phyloP scores from a whole-genome alignment of 2,888 invertebrate species.

The Drosophila picticornis region DNA sequence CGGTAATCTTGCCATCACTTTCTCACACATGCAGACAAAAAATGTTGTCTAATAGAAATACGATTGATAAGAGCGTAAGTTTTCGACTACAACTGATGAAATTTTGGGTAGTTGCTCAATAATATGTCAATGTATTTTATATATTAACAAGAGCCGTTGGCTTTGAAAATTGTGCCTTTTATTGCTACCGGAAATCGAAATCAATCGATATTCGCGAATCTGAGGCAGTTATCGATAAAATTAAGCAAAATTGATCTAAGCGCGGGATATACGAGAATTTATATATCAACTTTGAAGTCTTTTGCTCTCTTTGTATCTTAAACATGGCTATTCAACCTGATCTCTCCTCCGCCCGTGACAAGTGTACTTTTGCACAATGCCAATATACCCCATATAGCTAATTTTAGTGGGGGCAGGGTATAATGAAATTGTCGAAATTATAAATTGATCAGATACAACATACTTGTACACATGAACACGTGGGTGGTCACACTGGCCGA shows the following conservation, averaged over 20 bases:
- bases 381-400: background rate
- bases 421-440: conserved; percentile 71
- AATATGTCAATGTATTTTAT: background rate
- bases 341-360: background rate
- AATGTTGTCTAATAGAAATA: background rate
- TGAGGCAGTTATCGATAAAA: background rate
- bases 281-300: background rate
- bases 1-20: background rate
- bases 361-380: background rate
- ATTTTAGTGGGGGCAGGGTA: background rate
- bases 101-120: background rate
- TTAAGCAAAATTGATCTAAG: background rate
- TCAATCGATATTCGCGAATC: background rate
- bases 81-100: background rate
- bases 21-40: background rate
- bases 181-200: background rate
- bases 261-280: background rate
- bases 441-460: conserved; percentile 65
- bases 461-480: conserved; percentile 3
- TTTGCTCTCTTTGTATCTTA: background rate
- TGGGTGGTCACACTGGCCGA: conserved; percentile 25
- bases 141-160: background rate
- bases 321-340: background rate
- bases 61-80: background rate
- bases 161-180: background rate